phyloP scores from a whole-genome alignment of 2,113 vertebrate genomes.

The Sula dactylatra region DNA sequence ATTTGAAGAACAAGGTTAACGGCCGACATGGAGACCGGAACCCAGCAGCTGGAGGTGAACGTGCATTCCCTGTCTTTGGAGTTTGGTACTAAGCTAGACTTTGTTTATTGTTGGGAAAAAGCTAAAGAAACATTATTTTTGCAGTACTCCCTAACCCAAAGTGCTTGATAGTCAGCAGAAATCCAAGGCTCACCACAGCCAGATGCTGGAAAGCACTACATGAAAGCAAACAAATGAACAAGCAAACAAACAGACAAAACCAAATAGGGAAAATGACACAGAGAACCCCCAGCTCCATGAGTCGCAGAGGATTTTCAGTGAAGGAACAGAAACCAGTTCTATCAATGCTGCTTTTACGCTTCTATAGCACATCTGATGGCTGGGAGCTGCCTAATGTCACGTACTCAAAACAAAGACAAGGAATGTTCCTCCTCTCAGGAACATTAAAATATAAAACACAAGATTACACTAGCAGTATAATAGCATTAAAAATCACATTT shows the following conservation, averaged over 20 bases:
- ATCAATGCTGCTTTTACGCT: neutral
- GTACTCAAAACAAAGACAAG: neutral
- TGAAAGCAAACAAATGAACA: neutral
- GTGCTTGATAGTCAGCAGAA: neutral
- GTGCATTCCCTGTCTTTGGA: neutral
- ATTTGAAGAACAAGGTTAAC: neutral
- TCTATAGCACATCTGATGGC: neutral
- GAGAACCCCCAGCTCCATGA: neutral
- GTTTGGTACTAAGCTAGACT: neutral
- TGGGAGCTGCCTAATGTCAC: neutral
- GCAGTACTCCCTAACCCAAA: neutral
- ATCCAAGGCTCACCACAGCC: neutral
- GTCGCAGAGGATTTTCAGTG: neutral
- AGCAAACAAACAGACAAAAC: constrained; percentile 1
- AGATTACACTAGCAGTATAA: neutral
- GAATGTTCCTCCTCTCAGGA: neutral
- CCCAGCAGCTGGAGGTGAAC: neutral
- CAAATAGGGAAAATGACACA: neutral
- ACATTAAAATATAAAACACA: neutral
- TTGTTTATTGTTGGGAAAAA: neutral
- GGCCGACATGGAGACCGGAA: neutral
- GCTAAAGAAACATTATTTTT: neutral
- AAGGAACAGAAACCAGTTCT: neutral
- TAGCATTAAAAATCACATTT: neutral
- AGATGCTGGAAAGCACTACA: neutral